Evolutionary conservation across 2,113 vertebrate species (phyloP).

Genomic region (Colistium nudipinnis): DNA sequence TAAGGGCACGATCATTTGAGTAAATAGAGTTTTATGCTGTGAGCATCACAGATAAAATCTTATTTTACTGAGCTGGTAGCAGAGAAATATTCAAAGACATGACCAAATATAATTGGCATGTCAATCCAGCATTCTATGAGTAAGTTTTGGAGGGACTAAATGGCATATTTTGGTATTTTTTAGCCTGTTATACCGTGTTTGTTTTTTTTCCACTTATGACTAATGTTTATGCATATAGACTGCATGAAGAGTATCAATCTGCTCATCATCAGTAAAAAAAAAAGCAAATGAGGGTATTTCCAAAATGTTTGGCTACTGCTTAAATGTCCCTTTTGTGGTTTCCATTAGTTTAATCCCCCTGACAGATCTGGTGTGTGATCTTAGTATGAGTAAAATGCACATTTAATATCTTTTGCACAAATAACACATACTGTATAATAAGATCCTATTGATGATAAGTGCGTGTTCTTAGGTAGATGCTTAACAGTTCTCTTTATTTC

Average conservation of each 20-base stretch:
- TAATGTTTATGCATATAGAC: too few relatives aligned
- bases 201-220: too few relatives aligned
- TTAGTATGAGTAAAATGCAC: neutral
- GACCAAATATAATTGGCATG: too few relatives aligned
- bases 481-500: conserved; percentile 92
- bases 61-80: neutral
- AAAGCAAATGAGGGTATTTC: too few relatives aligned
- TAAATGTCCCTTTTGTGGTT: neutral
- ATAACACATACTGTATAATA: conserved; percentile 2
- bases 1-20: too few relatives aligned
- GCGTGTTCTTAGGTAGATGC: conserved; percentile 78
- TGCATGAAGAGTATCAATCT: neutral
- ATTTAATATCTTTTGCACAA: neutral
- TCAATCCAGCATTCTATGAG: too few relatives aligned
- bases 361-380: neutral
- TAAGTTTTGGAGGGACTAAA: too few relatives aligned
- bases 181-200: too few relatives aligned
- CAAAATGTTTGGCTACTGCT: neutral
- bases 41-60: neutral
- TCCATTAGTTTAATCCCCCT: neutral
- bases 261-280: neutral
- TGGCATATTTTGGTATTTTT: neutral
- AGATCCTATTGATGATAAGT: conserved; percentile 26
- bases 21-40: neutral
- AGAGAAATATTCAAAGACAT: neutral